Evolutionary conservation across 2,888 invertebrate species (phyloP).

Genomic region (Microplitis manilae): DNA sequence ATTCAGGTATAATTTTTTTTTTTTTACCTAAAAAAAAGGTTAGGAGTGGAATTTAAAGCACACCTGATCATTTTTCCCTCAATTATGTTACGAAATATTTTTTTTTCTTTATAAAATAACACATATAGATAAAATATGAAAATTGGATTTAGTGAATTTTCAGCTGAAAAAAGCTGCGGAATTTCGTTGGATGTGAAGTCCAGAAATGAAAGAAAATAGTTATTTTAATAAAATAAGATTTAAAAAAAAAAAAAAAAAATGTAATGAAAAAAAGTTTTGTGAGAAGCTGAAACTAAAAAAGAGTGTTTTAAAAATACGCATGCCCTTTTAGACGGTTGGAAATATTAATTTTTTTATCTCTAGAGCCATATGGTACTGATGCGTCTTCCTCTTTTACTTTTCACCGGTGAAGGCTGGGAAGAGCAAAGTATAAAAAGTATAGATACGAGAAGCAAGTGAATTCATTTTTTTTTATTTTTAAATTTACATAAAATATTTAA

Average conservation of each 20-base stretch:
- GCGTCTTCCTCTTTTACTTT: constrained; percentile 53
- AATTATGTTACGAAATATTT: not conserved
- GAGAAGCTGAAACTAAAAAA: not conserved
- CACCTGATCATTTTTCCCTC: constrained; percentile 9
- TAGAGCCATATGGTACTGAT: constrained; percentile 61
- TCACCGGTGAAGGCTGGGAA: constrained; percentile 44
- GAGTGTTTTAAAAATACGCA: constrained; percentile 1
- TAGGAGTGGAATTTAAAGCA: constrained; percentile 5
- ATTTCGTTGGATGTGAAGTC: not conserved
- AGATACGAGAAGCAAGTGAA: no score
- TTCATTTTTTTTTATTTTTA: no score
- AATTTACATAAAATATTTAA: no score
- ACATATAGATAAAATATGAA: no score
- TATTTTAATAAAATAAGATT: not conserved
- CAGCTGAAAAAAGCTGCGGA: not conserved
- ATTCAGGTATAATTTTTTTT: constrained; percentile 31
- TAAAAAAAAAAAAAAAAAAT: not conserved
- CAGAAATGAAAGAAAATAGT: not conserved
- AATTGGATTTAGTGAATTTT: not conserved
- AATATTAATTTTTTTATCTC: constrained; percentile 61
- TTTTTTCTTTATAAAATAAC: not conserved
- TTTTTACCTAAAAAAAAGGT: not conserved
- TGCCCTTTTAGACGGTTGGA: constrained; percentile 47
- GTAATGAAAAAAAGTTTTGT: not conserved
- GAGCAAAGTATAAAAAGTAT: constrained; percentile 37